Conservation (phyloP, 2,888 invertebrate species). For the Trissoscelio sp. region DNA sequence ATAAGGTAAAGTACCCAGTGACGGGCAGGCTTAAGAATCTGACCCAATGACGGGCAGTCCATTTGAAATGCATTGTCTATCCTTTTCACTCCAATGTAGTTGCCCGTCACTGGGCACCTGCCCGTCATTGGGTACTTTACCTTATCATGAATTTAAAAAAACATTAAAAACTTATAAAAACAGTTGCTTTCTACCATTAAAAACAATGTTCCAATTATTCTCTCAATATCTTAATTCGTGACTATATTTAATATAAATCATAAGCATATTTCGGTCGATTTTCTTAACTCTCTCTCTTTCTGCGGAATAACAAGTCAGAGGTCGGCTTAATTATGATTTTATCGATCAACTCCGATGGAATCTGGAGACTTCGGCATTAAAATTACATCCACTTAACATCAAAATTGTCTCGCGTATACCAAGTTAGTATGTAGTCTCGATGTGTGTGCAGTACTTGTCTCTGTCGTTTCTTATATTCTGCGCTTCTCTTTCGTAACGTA, state of each 20-base stretch:
- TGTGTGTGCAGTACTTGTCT: slow-evolving; percentile 11
- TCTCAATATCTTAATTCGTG: background rate
- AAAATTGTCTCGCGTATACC: slow-evolving; percentile 46
- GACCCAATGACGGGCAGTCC: too few species aligned
- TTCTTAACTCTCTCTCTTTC: background rate
- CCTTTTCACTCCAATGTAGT: too few species aligned
- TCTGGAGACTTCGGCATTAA: slow-evolving; percentile 34
- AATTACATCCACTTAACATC: slow-evolving; percentile 48
- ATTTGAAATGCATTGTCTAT: too few species aligned
- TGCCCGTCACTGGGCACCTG: too few species aligned
- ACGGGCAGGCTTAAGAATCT: too few species aligned
- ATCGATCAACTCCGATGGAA: slow-evolving; percentile 38
- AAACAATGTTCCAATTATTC: too few species aligned
- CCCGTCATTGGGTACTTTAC: too few species aligned
- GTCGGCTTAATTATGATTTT: slow-evolving; percentile 49
- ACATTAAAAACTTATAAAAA: too few species aligned
- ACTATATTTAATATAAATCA: background rate
- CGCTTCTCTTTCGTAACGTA: slow-evolving; percentile 50
- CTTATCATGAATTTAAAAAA: too few species aligned
- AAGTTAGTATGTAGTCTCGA: too few species aligned
- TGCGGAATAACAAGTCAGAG: slow-evolving; percentile 11
- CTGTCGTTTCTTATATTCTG: slow-evolving; percentile 33
- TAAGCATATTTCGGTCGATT: background rate
- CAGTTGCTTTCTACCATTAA: too few species aligned
- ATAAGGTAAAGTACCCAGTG: too few species aligned